These are phyloP conservation scores for Camponotus pennsylvanicus DNA, from an alignment of 1,140 invertebrate species.

Conservation along the genomic window DNA sequence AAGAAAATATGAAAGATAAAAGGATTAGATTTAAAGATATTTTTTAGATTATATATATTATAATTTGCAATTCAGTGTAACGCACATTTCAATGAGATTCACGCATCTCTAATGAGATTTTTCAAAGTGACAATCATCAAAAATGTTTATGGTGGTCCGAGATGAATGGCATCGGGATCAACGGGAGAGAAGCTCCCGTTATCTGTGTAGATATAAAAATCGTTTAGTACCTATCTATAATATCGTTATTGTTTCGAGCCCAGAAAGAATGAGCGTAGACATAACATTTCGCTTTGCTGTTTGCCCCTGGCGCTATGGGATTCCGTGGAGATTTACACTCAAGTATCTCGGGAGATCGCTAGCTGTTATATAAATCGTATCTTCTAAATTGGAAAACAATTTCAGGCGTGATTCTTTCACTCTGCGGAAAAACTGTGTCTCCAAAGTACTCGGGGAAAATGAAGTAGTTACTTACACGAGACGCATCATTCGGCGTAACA, in stretches of 20 bases:
- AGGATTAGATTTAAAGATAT: not conserved
- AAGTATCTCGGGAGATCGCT: constrained; percentile 29
- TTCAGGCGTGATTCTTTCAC: constrained; percentile 54
- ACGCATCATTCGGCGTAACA: not conserved
- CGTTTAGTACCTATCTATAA: constrained; percentile 61
- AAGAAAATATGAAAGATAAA: not conserved
- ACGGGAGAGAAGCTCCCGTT: not conserved
- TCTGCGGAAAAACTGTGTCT: constrained; percentile 21
- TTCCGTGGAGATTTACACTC: constrained; percentile 62
- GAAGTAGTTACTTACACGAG: constrained; percentile 47
- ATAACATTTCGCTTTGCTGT: constrained; percentile 39
- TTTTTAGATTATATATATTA: not conserved
- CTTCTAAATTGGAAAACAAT: constrained; percentile 71
- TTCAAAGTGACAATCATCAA: not conserved
- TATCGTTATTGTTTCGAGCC: constrained; percentile 37
- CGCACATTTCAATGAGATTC: not conserved
- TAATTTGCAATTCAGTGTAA: not conserved
- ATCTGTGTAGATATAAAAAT: constrained; percentile 33
- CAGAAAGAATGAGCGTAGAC: constrained; percentile 24
- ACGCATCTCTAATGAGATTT: not conserved
- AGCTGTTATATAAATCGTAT: constrained; percentile 68
- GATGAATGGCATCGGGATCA: not conserved
- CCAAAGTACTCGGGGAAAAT: constrained; percentile 37
- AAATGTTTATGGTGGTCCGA: not conserved
- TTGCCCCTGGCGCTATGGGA: constrained; percentile 45